phyloP scores from a whole-genome alignment of 2,888 invertebrate genomes.

The Kuschelorhynchus macadamiae region DNA sequence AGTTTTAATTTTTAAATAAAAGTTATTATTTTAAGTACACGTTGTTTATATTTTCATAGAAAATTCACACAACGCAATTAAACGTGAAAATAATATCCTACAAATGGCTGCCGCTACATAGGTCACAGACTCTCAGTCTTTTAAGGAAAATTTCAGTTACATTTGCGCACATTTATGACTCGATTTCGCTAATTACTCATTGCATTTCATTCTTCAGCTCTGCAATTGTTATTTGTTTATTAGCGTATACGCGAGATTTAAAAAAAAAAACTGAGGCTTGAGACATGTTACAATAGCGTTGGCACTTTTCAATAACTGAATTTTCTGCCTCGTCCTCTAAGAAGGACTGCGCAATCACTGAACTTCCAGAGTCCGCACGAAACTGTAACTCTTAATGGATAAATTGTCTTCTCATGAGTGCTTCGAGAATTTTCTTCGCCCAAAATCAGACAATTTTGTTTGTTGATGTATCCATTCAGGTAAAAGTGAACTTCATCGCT shows the following conservation, averaged over 20 bases:
- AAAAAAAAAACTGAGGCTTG: too few relatives aligned
- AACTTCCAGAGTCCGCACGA: conserved; percentile 2
- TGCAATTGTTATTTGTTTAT: conserved; percentile 13
- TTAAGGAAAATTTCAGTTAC: conserved; percentile 14
- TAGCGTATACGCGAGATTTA: conserved; percentile 1
- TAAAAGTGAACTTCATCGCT: background rate
- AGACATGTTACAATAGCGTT: too few relatives aligned
- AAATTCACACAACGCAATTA: too few relatives aligned
- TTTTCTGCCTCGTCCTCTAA: too few relatives aligned
- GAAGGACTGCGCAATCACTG: conserved; percentile 1
- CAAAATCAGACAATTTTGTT: conserved; percentile 14
- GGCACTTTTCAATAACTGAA: too few relatives aligned
- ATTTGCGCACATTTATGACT: conserved; percentile 8
- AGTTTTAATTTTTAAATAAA: too few relatives aligned
- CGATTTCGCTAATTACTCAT: conserved; percentile 12
- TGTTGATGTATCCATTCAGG: background rate
- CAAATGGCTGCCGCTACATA: too few relatives aligned
- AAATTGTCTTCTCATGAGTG: conserved; percentile 10
- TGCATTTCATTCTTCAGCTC: conserved; percentile 17
- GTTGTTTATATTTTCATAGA: too few relatives aligned
- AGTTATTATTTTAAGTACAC: too few relatives aligned
- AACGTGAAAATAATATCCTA: too few relatives aligned
- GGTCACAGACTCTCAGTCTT: background rate
- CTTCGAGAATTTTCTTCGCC: conserved; percentile 10
- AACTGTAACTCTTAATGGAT: conserved; percentile 14